Base-by-base conservation (phyloP, 2,888 invertebrate species). In the Latheticus oryzae region DNA sequence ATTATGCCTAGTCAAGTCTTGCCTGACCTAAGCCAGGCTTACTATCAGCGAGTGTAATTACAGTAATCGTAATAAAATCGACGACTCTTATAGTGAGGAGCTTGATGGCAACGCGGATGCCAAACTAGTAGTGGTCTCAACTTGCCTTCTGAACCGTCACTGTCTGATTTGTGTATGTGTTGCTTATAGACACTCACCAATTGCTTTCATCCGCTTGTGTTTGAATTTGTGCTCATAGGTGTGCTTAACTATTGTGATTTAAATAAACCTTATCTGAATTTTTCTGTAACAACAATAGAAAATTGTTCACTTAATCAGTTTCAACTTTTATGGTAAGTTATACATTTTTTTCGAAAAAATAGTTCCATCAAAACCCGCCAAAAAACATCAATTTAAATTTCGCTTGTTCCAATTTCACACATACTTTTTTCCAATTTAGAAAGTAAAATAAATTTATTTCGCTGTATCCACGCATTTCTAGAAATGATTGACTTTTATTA, bases 141-240 rank as follows among this genome's bases (percentile, higher is more conserved):
- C 50, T 48, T 21, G 33, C 23, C 37, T 33, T 33, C 37, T 28
- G 33, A 35, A 28, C 23, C 32, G 40, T 35, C 45, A 26, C 54
- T 37, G 37, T 21, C 35, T 30, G 58, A 58, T 65, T 60, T 42
- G 47, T 47, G 33, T 23, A 24, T 47, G 28, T 59, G 72, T 40
- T 48, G 58, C 61, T 60, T 58, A 38, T 50, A 53, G 57, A 51
- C 53, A 50, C 35, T 52, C 52, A 63, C 62, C 63, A 63, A 63
- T 65, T 62, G 60, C 58, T 59, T 58, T 57, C 64, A 64, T 64
- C 64, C 64, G 58, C 61, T 61, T 21, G 52, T 52, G 57, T 57
- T 64, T 62, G 55, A 62, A 64, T 62, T 62, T 62, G 60, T 62
- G 59, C 50, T 60, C 43, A 42, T 59, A 62, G 62, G 64, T 64